Conservation (phyloP, 2,888 invertebrate species). For the Phengaris arion region DNA sequence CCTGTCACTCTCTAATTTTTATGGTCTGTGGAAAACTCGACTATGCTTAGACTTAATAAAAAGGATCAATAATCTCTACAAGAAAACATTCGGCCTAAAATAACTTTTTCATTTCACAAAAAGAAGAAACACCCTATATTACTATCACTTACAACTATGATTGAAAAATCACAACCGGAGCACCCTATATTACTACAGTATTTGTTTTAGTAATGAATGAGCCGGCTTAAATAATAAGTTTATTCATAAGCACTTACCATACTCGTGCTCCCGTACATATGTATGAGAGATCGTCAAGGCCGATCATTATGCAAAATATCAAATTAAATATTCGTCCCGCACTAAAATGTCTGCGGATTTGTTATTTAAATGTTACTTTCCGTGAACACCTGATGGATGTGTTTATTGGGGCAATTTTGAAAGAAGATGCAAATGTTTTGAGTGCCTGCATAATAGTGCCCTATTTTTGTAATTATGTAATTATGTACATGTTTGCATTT, state of each 20-base stretch:
- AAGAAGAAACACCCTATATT: neutral
- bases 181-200: slow-evolving; percentile 78
- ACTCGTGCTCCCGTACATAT: slow-evolving; percentile 77
- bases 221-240: slow-evolving; percentile 78
- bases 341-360: slow-evolving; percentile 74
- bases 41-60: too few species aligned
- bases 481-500: too few species aligned
- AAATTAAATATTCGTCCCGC: slow-evolving; percentile 76
- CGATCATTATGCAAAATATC: slow-evolving; percentile 77
- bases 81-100: neutral
- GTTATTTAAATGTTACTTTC: slow-evolving; percentile 67
- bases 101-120: neutral
- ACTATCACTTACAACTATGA: slow-evolving; percentile 6
- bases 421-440: neutral
- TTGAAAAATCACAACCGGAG: slow-evolving; percentile 44
- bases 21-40: too few species aligned
- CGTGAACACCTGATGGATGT: slow-evolving; percentile 7
- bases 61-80: too few species aligned
- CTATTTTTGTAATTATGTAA: too few species aligned
- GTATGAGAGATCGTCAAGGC: slow-evolving; percentile 78
- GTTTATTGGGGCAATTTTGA: neutral
- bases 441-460: too few species aligned
- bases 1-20: neutral
- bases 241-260: slow-evolving; percentile 79
- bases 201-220: slow-evolving; percentile 80